phyloP scores from a whole-genome alignment of 2,888 invertebrate genomes.

The Tyria jacobaeae region DNA sequence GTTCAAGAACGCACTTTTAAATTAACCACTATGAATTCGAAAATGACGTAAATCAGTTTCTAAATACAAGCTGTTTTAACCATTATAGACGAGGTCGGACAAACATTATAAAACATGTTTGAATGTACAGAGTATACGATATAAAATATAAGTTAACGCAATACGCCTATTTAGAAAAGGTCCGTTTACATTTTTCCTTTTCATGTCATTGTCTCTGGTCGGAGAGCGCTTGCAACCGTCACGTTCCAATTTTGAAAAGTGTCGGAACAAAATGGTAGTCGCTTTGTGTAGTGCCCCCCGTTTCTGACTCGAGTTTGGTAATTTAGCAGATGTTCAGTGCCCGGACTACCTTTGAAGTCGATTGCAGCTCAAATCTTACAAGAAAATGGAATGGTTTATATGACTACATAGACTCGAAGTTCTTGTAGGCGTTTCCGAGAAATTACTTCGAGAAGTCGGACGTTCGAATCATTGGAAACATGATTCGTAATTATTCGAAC shows the following conservation, averaged over 20 bases:
- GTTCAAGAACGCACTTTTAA: conserved; percentile 87
- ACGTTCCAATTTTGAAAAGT: conserved; percentile 87
- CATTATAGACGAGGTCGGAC: conserved; percentile 46
- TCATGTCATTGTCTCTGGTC: conserved; percentile 86
- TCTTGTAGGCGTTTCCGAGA: conserved; percentile 46
- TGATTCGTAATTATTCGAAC: conserved; percentile 83
- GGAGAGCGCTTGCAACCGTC: conserved; percentile 86
- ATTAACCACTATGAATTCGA: conserved; percentile 73
- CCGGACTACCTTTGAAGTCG: conserved; percentile 72
- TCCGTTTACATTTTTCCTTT: conserved; percentile 86
- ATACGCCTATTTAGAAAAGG: conserved; percentile 83
- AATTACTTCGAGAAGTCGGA: conserved; percentile 46
- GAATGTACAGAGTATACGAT: conserved; percentile 59
- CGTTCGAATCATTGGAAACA: conserved; percentile 58
- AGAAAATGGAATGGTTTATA: conserved; percentile 54
- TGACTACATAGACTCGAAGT: conserved; percentile 26
- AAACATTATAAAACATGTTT: conserved; percentile 50
- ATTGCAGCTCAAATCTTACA: conserved; percentile 49
- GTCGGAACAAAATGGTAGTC: conserved; percentile 86
- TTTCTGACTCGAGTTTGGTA: conserved; percentile 73
- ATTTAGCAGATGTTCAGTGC: conserved; percentile 79
- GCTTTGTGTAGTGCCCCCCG: conserved; percentile 79
- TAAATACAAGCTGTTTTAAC: conserved; percentile 59
- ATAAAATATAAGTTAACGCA: conserved; percentile 76
- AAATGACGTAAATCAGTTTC: conserved; percentile 63